Conservation (phyloP, 2,888 invertebrate genomes). For the Eupithecia insigniata region DNA sequence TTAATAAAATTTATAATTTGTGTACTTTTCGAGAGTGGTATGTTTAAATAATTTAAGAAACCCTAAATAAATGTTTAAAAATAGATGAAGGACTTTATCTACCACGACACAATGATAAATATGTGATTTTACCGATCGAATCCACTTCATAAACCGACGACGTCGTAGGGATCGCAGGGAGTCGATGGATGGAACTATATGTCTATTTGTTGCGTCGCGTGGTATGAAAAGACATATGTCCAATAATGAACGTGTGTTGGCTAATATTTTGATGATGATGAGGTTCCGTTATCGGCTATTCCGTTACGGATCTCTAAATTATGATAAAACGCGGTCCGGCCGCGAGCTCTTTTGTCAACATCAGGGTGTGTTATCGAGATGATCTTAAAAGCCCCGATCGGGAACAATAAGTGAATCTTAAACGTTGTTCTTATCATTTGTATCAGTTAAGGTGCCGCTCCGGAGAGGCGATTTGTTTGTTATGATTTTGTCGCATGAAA, state of each 20-base stretch:
- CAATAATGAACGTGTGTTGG: not conserved
- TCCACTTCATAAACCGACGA: not conserved
- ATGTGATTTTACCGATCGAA: too few relatives aligned
- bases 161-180: not conserved
- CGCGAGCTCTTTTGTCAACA: constrained; percentile 79
- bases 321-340: constrained; percentile 69
- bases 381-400: constrained; percentile 77
- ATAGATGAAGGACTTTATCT: too few relatives aligned
- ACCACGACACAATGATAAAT: too few relatives aligned
- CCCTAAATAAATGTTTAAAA: too few relatives aligned
- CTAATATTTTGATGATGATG: not conserved
- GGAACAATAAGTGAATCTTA: constrained; percentile 82
- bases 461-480: constrained; percentile 20
- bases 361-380: constrained; percentile 67
- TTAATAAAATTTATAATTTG: too few relatives aligned
- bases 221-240: not conserved
- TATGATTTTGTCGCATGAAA: constrained; percentile 17
- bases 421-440: constrained; percentile 74
- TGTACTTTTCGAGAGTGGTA: too few relatives aligned
- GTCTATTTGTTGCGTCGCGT: not conserved
- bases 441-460: constrained; percentile 54
- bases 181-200: too few relatives aligned
- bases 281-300: not conserved
- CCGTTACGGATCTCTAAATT: constrained; percentile 59
- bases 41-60: too few relatives aligned